Evolutionary conservation across 2,888 invertebrate genomes (phyloP), one percentile per base, ranked within the genome.

Genomic region (Herminia tarsipennalis): DNA sequence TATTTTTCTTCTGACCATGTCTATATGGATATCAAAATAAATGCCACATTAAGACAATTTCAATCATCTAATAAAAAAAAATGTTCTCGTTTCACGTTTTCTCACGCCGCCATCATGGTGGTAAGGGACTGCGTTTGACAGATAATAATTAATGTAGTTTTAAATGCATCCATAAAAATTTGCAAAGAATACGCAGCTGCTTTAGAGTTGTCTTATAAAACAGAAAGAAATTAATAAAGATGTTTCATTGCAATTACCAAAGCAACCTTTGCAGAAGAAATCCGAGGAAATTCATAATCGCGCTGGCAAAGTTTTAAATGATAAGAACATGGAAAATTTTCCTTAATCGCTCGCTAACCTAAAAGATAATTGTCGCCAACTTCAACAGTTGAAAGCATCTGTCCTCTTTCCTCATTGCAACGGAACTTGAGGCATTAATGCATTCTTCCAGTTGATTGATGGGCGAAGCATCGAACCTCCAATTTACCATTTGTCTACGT

Each of bases 361-460:
- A 61, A 73, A 61, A 67, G 65, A 69, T 75, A 77, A 81, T 76
- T 72, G 70, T 70, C 57, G 60, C 66, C 66, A 81, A 81, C 70
- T 82, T 81, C 36, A 64, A 74, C 80, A 68, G 75, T 82, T 78
- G 58, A 56, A 49, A 76, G 67, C 78, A 76, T 76, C 81, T 76
- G 78, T 66, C 37, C 37, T 14, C 63, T 50, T 64, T 65, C 68
- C 62, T 62, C 65, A 71, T 70, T 66, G 67, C 70, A 66, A 60
- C 41, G 40, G 47, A 56, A 57, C 54, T 70, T 53, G 47, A 37
- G 41, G 35, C 51, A 68, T 70, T 73, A 74, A 75, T 76, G 75
- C 76, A 78, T 77, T 76, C 63, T 67, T 72, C 61, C 60, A 51
- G 61, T 67, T 76, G 77, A 77, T 75, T 69, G 76, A 77, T 74